Evolutionary conservation across 2,113 vertebrate species (phyloP).

Genomic region (Agapornis roseicollis): DNA sequence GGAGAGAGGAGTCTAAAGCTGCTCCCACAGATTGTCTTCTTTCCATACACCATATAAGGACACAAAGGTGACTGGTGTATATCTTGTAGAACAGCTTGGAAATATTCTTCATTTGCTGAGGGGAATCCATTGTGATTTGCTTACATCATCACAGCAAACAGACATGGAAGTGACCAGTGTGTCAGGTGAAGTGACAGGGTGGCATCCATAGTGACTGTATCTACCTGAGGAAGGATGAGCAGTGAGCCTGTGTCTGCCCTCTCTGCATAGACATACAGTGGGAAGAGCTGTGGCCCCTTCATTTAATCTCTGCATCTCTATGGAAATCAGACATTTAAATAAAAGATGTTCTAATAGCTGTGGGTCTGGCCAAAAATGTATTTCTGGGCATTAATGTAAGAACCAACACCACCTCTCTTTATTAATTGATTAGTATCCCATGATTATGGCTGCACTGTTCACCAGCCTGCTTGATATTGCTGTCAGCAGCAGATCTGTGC

Average conservation of each 20-base stretch:
- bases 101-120: neutral
- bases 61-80: neutral
- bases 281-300: neutral
- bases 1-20: neutral
- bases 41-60: neutral
- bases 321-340: neutral
- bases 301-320: neutral
- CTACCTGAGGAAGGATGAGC: neutral
- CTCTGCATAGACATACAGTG: neutral
- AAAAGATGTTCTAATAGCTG: neutral
- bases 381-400: neutral
- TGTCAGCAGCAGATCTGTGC: neutral
- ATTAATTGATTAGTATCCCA: neutral
- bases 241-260: accelerated
- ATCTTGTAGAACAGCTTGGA: neutral
- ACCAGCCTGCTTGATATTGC: neutral
- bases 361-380: neutral
- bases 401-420: neutral
- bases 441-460: neutral
- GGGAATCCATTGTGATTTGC: neutral
- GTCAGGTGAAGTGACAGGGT: neutral
- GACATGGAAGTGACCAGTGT: neutral
- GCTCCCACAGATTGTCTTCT: neutral
- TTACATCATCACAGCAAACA: neutral
- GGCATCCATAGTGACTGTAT: neutral